Evolutionary conservation across 2,113 vertebrate species (phyloP), one percentile per base, ranked within the genome.

Genomic region (Hydrolagus affinis): DNA sequence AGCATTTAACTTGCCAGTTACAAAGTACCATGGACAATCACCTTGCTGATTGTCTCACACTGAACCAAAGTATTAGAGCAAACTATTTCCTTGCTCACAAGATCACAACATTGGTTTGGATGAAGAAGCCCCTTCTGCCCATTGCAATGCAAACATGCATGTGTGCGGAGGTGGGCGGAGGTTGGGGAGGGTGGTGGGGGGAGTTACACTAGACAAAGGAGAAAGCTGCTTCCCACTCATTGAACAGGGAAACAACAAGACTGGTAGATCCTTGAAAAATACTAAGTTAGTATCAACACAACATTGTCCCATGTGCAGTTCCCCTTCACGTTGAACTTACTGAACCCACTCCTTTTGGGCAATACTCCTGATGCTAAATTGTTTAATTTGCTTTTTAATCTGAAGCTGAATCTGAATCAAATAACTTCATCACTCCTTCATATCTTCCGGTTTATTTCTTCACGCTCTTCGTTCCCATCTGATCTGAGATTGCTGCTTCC

Each of bases 381-480:
- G 6, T 70, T 70, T 70, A 19, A 21, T 9, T 70, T 70, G n/a
- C 6, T 19, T 75, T 75, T 75, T 75, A 44, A 75, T 75, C 73
- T 75, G 19, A 75, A 75, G 44, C 73, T 75, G 44, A 44, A 75
- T 75, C 73, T 75, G 19, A 75, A 75, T 75, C 73, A 32, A 21
- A 30, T 21, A 44, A 57, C 73, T 75, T 44, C 32, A 19, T 44
- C 11, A 44, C 32, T 75, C 17, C 28, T 75, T 75, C 32, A 2
- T 75, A n/a, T 75, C 32, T 56, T 75, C 32, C 73, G 44, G 73
- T 75, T 75, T 30, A 56, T 75, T 75, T 75, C 73, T 75, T 75
- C 28, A 56, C 56, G 73, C 56, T 75, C 17, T 44, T 75, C 30
- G 56, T 75, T 75, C 32, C 32, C 28, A 75, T 75, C 73, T 56